Evolutionary conservation across 2,113 vertebrate species (phyloP), one percentile per base, ranked within the genome.

Genomic region (Callionymus lyra): DNA sequence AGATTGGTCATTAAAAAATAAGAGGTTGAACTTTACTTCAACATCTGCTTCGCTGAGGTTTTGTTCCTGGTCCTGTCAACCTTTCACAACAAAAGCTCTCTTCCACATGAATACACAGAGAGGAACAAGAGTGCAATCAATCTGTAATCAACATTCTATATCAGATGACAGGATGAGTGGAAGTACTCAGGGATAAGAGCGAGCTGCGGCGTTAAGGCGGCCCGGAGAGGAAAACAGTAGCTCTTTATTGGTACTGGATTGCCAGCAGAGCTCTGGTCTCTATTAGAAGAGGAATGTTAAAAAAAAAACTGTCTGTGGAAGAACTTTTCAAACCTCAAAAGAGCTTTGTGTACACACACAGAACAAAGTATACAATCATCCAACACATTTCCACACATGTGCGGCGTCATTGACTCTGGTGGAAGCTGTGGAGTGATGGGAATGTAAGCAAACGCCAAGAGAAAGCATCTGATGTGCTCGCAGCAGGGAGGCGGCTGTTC

Each of bases 211-310:
- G 53, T 39, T 14, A 52, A 34, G 41, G 16, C 43, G 54, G 52
- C 57, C 55, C 42, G 40, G 41, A 21, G 13, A 54, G 49, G 41
- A 58, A 82, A 27, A 82, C 77, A 82, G 79, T 74, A 77, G 79
- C 72, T 68, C 77, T 79, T 83, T 82, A 64, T 76, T 68, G 55
- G 12, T 27, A 49, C 36, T 55, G 53, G 53, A 68, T 47, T 50
- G 27, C 36, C 39, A 8, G 44, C 6, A 45, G 50, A 60, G 63
- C 59, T 76, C 79, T 73, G 74, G 56, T 83, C 63, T 79, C 69
- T 39, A 80, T 81, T 79, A 83, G 57, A 49, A 35, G 31, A 72
- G 65, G 76, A 85, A 81, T 81, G 81, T 59, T 56, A 60, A 51
- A 45, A 72, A 27, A n/a, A 49, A 27, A 53, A 49, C 56, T 66